Percentiles rank a stretch among this genome's conserved stretches.
These are phyloP conservation scores for Speoplatyrhinus poulsoni DNA, from an alignment of 2,113 vertebrate genomes.

Conservation along the genomic window DNA sequence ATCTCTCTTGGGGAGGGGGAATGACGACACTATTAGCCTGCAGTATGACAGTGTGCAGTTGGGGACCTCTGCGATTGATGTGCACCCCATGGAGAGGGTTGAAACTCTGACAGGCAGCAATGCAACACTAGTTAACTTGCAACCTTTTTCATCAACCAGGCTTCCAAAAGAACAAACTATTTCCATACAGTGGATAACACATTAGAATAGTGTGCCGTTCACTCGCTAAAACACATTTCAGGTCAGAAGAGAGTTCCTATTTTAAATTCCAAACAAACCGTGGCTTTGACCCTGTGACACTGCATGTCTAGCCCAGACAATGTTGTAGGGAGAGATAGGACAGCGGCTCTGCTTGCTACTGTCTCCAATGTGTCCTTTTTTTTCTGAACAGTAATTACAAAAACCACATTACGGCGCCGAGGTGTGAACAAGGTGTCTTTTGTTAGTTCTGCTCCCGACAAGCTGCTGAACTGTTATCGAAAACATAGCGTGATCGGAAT, in stretches of 20 bases:
- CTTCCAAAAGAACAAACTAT: conserved; percentile 39
- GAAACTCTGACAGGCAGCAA: conserved; percentile 61
- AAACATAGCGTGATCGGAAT: conserved; percentile 66
- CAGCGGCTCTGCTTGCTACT: conserved; percentile 45
- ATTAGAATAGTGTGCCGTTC: conserved; percentile 56
- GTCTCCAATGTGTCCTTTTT: conserved; percentile 43
- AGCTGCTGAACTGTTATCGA: conserved; percentile 73
- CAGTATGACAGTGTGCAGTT: conserved; percentile 49
- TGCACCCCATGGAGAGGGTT: conserved; percentile 50
- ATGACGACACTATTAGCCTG: conserved; percentile 61
- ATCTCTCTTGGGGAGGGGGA: conserved; percentile 28
- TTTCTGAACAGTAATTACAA: conserved; percentile 60
- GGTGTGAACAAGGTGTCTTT: conserved; percentile 66
- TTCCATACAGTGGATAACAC: conserved; percentile 39
- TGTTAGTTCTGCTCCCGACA: conserved; percentile 65
- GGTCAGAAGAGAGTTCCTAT: conserved; percentile 57
- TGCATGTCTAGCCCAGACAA: conserved; percentile 56
- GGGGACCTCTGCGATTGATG: conserved; percentile 62
- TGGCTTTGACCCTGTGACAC: conserved; percentile 45
- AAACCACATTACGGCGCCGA: conserved; percentile 53
- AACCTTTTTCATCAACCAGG: conserved; percentile 47
- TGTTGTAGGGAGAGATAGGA: conserved; percentile 66
- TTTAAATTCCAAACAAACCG: conserved; percentile 46
- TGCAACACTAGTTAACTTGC: conserved; percentile 54
- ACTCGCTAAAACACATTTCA: conserved; percentile 54